Evolutionary conservation across 2,113 vertebrate genomes (phyloP), one percentile per base, ranked within the genome.

Genomic region (Paracanthobrama guichenoti): DNA sequence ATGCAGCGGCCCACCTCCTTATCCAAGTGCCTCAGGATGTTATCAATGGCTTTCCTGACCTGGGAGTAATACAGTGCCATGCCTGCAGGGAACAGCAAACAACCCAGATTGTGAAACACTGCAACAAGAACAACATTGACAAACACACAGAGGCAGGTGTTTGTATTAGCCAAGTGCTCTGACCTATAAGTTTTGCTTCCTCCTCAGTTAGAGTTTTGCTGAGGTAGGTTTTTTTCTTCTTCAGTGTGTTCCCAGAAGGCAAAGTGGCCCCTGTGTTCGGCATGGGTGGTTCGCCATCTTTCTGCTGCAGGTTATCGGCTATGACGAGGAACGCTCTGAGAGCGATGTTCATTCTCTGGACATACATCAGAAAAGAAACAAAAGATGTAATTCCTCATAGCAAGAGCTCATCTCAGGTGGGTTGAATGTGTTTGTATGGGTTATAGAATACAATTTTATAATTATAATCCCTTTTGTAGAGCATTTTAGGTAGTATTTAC

Each of bases 171-270:
- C 6, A 3, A 26, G 18, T 46, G 88, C 78, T 91, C 96, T 92
- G 83, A 98, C 98, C 98, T 90, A 99, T 99, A 90, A 97, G 95
- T 93, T 99, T 99, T 87, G 98, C 98, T 92, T 99, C 97, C 84
- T 99, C 98, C 89, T 99, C 98, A 6, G 98, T 99, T 0, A 99
- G 95, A 0, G 98, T 99, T 93, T 99, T 99, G 94, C 98, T 99
- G 88, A 99, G 93, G 83, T 99, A 99, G 0, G 98, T 99, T 92
- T 99, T 99, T 93, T 99, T 99, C 88, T 99, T 98, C 90, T 98
- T 96, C 73, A 99, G 88, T 0, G 98, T 99, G 93, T 99, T 99
- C 90, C 98, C 98, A 53, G 98, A 99, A 6, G 98, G 98, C 74
- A 99, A 94, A 46, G 97, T 97, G 39, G 98, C 98, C 83, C 97